phyloP scores from a whole-genome alignment of 2,797 vertebrate genomes.

The Danio jaintianensis region DNA sequence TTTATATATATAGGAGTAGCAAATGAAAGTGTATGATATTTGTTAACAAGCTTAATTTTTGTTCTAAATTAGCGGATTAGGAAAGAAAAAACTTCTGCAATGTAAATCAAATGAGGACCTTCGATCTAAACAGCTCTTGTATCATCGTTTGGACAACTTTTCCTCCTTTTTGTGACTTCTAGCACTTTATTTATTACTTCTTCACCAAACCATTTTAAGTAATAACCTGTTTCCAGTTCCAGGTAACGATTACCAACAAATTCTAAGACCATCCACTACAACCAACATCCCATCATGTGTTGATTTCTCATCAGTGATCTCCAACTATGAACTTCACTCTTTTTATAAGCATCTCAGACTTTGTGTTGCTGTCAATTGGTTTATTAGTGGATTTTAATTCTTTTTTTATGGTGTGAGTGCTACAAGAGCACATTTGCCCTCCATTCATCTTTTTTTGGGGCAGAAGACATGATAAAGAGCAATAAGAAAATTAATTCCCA shows the following conservation, averaged over 20 bases:
- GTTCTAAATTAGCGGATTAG: background rate
- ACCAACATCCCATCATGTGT: background rate
- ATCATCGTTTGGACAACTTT: background rate
- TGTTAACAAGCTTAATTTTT: background rate
- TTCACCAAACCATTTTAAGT: background rate
- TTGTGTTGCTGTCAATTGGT: background rate
- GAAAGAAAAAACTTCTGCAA: background rate
- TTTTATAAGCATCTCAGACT: background rate
- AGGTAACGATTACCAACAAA: slow-evolving; percentile 5
- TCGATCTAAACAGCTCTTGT: background rate
- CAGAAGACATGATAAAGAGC: slow-evolving; percentile 57
- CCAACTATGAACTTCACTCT: background rate
- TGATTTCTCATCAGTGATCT: background rate
- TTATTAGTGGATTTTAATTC: slow-evolving; percentile 24
- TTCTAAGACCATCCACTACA: background rate
- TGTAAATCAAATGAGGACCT: background rate
- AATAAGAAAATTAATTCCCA: slow-evolving; percentile 48
- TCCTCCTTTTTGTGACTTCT: background rate
- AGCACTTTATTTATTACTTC: background rate
- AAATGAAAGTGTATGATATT: background rate
- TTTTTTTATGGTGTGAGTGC: slow-evolving; percentile 11
- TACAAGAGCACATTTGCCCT: slow-evolving; percentile 7
- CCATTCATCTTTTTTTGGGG: background rate
- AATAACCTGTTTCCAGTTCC: background rate
- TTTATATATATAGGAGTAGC: slow-evolving; percentile 2